Evolutionary conservation across 2,797 vertebrate genomes (phyloP), one percentile per base, ranked within the genome.

Genomic region (Odontamblyopus rebecca): DNA sequence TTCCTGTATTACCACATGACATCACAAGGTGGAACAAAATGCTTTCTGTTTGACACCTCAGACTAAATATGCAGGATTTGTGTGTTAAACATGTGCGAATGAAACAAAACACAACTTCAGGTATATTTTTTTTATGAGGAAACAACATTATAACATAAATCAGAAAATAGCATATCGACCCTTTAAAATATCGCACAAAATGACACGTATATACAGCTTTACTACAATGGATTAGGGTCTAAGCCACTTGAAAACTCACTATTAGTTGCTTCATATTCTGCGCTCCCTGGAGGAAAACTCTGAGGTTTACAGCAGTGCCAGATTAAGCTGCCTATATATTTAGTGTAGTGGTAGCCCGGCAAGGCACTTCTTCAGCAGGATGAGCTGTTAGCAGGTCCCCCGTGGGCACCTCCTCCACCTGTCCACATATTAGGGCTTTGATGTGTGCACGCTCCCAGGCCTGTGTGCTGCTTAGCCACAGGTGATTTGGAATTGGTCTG

Each of bases 281-380:
- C 44, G 13, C 65, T 0, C 71, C 77, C 75, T 70, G 32, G 69
- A 77, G 74, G 68, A 68, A 67, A 65, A 67, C 64, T 78, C 41
- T 57, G 57, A 41, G 7, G 69, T 68, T 70, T 70, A 76, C 74
- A 67, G 68, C 41, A 73, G 78, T 76, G 51, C 64, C 72, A 79
- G 76, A 78, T 75, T 84, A 75, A 76, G 65, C 68, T 50, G 67
- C 70, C 70, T 85, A 71, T 84, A 78, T 79, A 76, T 84, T 76
- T 35, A 60, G 54, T 1, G 11, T 67, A 69, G 61, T 61, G 65
- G 69, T 70, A 63, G 70, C 54, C 6, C 18, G 29, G 68, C 72
- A 62, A 73, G 72, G 75, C 64, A 72, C 29, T 69, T 35, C 61
- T 69, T 70, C 61, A 80, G 71, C 67, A 61, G 29, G 61, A 53